Evolutionary conservation across 1,140 invertebrate genomes (phyloP).

Genomic region (Saccostrea cuccullata): DNA sequence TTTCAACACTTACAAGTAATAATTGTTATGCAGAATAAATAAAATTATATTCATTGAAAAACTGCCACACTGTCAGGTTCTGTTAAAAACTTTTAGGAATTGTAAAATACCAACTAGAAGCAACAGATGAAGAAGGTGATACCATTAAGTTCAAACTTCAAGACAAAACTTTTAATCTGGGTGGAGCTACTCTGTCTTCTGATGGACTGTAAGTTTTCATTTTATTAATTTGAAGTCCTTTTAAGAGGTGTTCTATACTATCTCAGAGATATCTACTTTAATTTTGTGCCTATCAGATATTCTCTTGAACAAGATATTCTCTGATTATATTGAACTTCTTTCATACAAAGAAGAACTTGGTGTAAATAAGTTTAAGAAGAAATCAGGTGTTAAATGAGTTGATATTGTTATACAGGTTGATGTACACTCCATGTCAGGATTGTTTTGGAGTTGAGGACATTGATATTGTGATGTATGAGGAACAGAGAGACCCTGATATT

Average conservation of each 20-base stretch:
- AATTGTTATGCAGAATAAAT: too few species aligned
- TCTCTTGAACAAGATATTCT: not conserved
- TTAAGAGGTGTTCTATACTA: too few species aligned
- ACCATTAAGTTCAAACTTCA: slow-evolving; percentile 10
- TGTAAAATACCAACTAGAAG: slow-evolving; percentile 18
- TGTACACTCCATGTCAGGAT: slow-evolving; percentile 52
- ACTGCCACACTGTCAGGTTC: too few species aligned
- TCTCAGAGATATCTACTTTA: too few species aligned
- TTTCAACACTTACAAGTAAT: not conserved
- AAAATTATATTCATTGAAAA: too few species aligned
- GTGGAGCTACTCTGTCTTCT: not conserved
- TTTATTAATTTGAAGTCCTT: not conserved
- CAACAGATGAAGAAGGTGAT: slow-evolving; percentile 38
- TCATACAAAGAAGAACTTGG: not conserved
- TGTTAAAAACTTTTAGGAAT: not conserved
- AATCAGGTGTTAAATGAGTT: too few species aligned
- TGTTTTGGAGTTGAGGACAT: slow-evolving; percentile 47
- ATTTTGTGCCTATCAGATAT: not conserved
- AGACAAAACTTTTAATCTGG: not conserved
- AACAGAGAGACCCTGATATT: slow-evolving; percentile 52
- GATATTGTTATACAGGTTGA: slow-evolving; percentile 20
- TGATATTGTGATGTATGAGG: slow-evolving; percentile 36
- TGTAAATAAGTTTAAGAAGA: too few species aligned
- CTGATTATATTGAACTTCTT: not conserved
- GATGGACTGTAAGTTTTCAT: slow-evolving; percentile 18